A percentile compares a stretch with the other conserved stretches of the same genome.
phyloP scores from a whole-genome alignment of 2,797 vertebrate genomes.

The Anableps anableps region DNA sequence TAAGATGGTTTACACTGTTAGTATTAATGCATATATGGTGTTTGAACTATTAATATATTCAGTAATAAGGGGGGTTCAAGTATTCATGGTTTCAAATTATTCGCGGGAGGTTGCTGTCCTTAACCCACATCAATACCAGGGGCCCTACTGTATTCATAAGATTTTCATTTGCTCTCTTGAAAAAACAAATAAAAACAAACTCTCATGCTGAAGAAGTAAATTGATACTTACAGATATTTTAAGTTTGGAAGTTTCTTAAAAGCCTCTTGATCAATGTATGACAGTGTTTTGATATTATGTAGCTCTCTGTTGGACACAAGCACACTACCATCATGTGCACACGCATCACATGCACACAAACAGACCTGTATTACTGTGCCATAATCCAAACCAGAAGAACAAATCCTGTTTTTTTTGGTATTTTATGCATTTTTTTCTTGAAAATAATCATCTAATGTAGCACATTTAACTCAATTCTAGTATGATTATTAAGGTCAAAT shows the following conservation, averaged over 20 bases:
- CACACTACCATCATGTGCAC: slow-evolving; percentile 10
- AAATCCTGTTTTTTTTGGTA: neutral
- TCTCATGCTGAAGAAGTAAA: slow-evolving; percentile 1
- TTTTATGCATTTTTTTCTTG: neutral
- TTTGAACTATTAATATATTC: neutral
- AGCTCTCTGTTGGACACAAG: slow-evolving; percentile 83
- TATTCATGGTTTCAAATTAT: neutral
- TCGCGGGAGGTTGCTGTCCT: neutral
- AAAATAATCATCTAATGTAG: neutral
- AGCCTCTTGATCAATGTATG: slow-evolving; percentile 83
- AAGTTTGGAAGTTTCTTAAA: slow-evolving; percentile 86
- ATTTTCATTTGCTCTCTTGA: slow-evolving; percentile 7
- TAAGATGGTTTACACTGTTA: no score
- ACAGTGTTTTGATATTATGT: slow-evolving; percentile 82
- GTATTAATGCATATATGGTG: neutral
- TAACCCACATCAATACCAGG: neutral
- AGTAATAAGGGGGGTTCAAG: neutral
- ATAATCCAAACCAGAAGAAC: neutral
- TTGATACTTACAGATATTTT: slow-evolving; percentile 88
- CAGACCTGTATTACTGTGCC: neutral
- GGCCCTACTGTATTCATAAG: neutral
- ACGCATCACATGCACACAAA: slow-evolving; percentile 10
- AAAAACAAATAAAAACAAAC: neutral
- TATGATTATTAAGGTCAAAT: neutral
- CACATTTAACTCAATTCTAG: neutral